Conservation (phyloP, 92 coral and sea anemone species). For the Actinostola sp. region DNA sequence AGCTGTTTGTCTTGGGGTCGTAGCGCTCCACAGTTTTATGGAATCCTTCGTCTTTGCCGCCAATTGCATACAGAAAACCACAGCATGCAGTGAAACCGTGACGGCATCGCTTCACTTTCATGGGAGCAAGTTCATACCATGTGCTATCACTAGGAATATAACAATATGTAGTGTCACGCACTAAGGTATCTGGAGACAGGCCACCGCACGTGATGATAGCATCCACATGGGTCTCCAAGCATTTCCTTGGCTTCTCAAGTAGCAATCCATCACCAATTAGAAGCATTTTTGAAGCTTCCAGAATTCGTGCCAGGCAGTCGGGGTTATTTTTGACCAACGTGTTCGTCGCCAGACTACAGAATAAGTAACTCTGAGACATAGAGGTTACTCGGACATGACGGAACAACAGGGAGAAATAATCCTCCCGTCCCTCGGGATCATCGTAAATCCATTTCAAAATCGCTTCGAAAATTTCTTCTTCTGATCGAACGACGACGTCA, state of each 20-base stretch:
- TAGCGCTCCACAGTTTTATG: constrained; percentile 73
- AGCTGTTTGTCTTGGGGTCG: constrained; percentile 77
- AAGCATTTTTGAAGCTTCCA: constrained; percentile 68
- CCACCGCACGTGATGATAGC: constrained; percentile 83
- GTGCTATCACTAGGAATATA: constrained; percentile 65
- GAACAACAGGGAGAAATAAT: constrained; percentile 66
- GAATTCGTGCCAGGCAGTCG: constrained; percentile 61
- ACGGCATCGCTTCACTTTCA: constrained; percentile 74
- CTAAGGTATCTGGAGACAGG: constrained; percentile 62
- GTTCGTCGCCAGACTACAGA: constrained; percentile 57
- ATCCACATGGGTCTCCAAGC: constrained; percentile 78
- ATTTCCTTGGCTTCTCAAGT: constrained; percentile 62
- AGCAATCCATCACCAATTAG: constrained; percentile 38
- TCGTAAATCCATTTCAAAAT: constrained; percentile 76
- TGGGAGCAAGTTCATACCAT: constrained; percentile 78
- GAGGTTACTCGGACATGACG: constrained; percentile 78
- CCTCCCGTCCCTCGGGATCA: constrained; percentile 64
- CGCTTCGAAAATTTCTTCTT: constrained; percentile 85
- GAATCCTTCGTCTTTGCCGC: constrained; percentile 79
- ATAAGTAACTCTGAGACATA: constrained; percentile 69
- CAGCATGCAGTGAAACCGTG: constrained; percentile 71
- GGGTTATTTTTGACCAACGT: constrained; percentile 55
- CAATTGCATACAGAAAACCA: constrained; percentile 78
- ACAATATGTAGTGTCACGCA: constrained; percentile 72
- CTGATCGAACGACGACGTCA: constrained; percentile 67